A percentile compares a stretch with the other conserved stretches of the same genome.
Conservation (phyloP, 2,113 vertebrate genomes). For the Anseranas semipalmata region DNA sequence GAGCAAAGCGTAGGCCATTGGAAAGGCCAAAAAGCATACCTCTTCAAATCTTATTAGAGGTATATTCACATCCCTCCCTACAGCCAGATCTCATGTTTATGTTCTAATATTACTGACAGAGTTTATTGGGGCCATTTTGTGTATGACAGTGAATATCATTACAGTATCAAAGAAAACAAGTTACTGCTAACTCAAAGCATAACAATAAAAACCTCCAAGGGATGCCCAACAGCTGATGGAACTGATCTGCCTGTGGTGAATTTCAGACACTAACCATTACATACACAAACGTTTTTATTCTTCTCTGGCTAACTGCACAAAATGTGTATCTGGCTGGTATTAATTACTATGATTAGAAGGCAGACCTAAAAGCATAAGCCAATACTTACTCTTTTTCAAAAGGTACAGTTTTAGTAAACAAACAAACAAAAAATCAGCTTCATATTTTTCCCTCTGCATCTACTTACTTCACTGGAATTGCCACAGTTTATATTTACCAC, state of each 20-base stretch:
- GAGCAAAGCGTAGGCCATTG: no score
- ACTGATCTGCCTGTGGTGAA: accelerated
- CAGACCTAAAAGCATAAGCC: not conserved
- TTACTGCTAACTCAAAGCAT: not conserved
- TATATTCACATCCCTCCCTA: no score
- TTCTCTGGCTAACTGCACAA: not conserved
- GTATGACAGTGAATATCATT: not conserved
- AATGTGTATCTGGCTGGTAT: not conserved
- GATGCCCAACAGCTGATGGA: not conserved
- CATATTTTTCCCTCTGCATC: not conserved
- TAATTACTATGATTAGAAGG: not conserved
- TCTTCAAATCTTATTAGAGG: not conserved
- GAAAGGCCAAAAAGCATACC: not conserved
- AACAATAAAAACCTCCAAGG: not conserved
- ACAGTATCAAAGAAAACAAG: not conserved
- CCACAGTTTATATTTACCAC: accelerated
- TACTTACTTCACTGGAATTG: not conserved
- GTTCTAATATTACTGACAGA: not conserved
- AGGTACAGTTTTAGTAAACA: not conserved
- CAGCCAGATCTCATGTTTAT: accelerated
- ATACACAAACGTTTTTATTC: not conserved
- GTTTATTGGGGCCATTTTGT: no score
- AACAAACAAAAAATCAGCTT: not conserved
- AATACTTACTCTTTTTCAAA: not conserved
- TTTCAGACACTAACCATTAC: not conserved